Percentiles rank a stretch among this genome's conserved stretches.
phyloP scores from a whole-genome alignment of 2,888 invertebrate species.

The Monochamus alternatus region DNA sequence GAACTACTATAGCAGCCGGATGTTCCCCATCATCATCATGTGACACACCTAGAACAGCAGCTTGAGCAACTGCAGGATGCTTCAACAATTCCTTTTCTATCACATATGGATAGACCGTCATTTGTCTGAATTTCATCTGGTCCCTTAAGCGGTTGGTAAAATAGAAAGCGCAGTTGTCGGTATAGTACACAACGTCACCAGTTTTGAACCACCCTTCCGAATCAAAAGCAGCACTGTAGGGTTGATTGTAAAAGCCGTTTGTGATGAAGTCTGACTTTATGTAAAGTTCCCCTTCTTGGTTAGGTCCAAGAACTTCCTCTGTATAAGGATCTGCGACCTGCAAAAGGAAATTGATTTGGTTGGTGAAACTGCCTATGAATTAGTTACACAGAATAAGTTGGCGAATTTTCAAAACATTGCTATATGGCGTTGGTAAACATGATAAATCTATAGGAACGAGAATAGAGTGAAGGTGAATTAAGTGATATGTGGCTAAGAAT shows the following conservation, averaged over 20 bases:
- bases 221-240: constrained; percentile 68
- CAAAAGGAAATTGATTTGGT: neutral
- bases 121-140: constrained; percentile 71
- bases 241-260: constrained; percentile 71
- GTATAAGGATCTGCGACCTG: constrained; percentile 58
- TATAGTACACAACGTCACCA: constrained; percentile 73
- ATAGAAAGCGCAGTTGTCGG: constrained; percentile 70
- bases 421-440: no score
- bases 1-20: constrained; percentile 56
- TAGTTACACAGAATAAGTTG: no score
- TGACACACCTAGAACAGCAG: constrained; percentile 56
- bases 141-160: constrained; percentile 72
- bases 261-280: constrained; percentile 65
- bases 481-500: no score
- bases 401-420: no score
- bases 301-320: constrained; percentile 61
- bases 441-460: no score
- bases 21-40: constrained; percentile 60
- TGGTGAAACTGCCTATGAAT: no score
- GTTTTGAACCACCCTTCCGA: constrained; percentile 71
- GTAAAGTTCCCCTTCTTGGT: constrained; percentile 72
- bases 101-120: constrained; percentile 68
- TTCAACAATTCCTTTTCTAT: constrained; percentile 56
- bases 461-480: no score
- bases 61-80: constrained; percentile 60